Percentiles rank a stretch among this genome's conserved stretches.
These are phyloP conservation scores for Cyclophora albipunctata DNA, from an alignment of 2,888 invertebrate genomes.

Conservation along the genomic window DNA sequence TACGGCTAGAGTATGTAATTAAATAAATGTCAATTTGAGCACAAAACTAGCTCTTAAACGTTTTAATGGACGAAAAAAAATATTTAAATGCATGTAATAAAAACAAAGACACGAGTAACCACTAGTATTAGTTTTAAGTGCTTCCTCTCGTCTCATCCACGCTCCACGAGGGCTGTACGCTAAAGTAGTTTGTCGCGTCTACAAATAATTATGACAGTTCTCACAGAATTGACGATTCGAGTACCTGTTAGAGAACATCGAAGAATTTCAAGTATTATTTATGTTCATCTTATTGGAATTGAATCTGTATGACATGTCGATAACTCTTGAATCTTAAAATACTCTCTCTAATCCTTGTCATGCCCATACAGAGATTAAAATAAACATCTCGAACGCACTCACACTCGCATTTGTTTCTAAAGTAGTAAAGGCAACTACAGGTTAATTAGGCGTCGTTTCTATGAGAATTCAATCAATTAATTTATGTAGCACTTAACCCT, in stretches of 20 bases:
- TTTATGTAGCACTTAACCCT: slow-evolving; percentile 11
- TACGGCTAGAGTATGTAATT: too few relatives aligned
- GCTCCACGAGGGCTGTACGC: slow-evolving; percentile 5
- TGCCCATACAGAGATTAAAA: too few relatives aligned
- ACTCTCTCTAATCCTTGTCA: neutral
- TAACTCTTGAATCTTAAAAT: neutral
- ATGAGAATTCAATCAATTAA: slow-evolving; percentile 1
- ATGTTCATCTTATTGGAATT: slow-evolving; percentile 6
- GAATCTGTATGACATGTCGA: slow-evolving; percentile 1
- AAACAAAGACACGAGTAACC: too few relatives aligned
- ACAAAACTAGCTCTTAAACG: neutral
- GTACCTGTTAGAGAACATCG: slow-evolving; percentile 31
- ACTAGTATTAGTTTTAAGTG: neutral
- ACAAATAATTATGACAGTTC: slow-evolving; percentile 65
- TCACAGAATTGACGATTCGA: slow-evolving; percentile 45
- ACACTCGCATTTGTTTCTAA: too few relatives aligned
- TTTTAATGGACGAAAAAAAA: too few relatives aligned
- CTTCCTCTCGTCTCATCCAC: neutral
- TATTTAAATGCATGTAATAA: too few relatives aligned
- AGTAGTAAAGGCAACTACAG: too few relatives aligned
- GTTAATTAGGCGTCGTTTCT: neutral
- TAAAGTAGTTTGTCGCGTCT: slow-evolving; percentile 30
- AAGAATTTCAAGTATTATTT: slow-evolving; percentile 16
- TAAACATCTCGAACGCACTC: too few relatives aligned
- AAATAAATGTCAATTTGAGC: too few relatives aligned